These are phyloP conservation scores for Pseudeuparius sepicola DNA, from an alignment of 2,888 invertebrate species.

Conservation along the genomic window DNA sequence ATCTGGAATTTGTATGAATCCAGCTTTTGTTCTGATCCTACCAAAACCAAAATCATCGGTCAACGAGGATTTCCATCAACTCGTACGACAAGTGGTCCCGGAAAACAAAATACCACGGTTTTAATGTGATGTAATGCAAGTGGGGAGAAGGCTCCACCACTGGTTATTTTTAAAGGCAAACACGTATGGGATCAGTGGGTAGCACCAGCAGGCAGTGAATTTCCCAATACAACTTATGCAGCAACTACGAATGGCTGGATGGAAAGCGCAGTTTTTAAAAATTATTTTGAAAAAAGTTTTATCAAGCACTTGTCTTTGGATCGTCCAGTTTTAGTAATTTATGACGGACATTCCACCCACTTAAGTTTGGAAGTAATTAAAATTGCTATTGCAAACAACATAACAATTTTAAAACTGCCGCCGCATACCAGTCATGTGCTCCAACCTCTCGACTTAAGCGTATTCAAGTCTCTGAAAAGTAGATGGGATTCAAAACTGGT, in stretches of 20 bases:
- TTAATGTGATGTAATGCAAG: slow-evolving; percentile 23
- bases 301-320: slow-evolving; percentile 5
- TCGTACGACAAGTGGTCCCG: slow-evolving; percentile 25
- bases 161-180: slow-evolving; percentile 31
- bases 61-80: slow-evolving; percentile 9
- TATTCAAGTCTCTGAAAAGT: slow-evolving; percentile 23
- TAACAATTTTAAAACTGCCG: slow-evolving; percentile 18
- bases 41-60: slow-evolving; percentile 16
- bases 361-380: slow-evolving; percentile 8
- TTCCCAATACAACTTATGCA: slow-evolving; percentile 25
- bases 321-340: slow-evolving; percentile 17
- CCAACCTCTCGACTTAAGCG: too few relatives aligned
- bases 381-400: slow-evolving; percentile 5
- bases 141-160: slow-evolving; percentile 30
- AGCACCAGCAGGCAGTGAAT: slow-evolving; percentile 17
- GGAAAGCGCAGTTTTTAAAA: slow-evolving; percentile 19
- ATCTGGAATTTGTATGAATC: too few relatives aligned
- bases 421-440: slow-evolving; percentile 23
- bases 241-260: slow-evolving; percentile 30
- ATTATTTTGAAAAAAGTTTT: slow-evolving; percentile 21
- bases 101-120: slow-evolving; percentile 30
- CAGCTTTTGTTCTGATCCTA: slow-evolving; percentile 2
- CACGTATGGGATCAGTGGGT: slow-evolving; percentile 32
- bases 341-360: slow-evolving; percentile 15
- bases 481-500: slow-evolving; percentile 20